Evolutionary conservation across 2,888 invertebrate genomes (phyloP), one percentile per base, ranked within the genome.

Genomic region (Limnephilus marmoratus): DNA sequence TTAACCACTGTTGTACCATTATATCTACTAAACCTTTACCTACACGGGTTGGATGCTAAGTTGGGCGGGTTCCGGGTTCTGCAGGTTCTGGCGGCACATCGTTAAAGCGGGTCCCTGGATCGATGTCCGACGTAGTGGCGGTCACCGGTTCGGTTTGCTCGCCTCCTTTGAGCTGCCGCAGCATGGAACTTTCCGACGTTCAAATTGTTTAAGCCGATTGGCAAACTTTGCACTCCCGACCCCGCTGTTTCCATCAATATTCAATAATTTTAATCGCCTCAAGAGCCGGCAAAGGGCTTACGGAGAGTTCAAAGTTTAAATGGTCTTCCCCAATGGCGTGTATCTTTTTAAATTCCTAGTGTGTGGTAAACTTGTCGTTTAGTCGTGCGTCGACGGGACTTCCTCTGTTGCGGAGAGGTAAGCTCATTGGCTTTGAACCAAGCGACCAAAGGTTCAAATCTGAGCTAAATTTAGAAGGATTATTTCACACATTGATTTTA

Each of bases 141-240:
- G 82, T 11, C 90, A 41, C 41, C 9, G 53, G 90, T 82, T 82
- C 18, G 37, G 53, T 68, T 68, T 68, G 68, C 29, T 29, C 13
- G 89, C 81, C 81, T 12, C 68, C 80, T 31, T n/a, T 15, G 68
- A 31, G 7, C 45, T 29, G 29, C 81, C 29, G 41, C 81, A 24
- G 18, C 81, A 45, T 49, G 34, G 29, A 87, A 29, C 87, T 53
- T 49, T 87, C 53, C 87, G 15, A 15, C 53, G 29, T 45, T 29
- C 49, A 87, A 34, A 87, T 87, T 53, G 87, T 53, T 49, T 87
- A 87, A 87, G 53, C 87, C 53, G 87, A 87, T 24, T 87, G 87
- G 15, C 45, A 68, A 87, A 87, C 87, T 87, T 87, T 12, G 29
- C 49, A 86, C 49, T 87, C 29, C 31, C n/a, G 31, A 68, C 53